phyloP scores from a whole-genome alignment of 2,113 vertebrate species.

The Ictalurus punctatus region DNA sequence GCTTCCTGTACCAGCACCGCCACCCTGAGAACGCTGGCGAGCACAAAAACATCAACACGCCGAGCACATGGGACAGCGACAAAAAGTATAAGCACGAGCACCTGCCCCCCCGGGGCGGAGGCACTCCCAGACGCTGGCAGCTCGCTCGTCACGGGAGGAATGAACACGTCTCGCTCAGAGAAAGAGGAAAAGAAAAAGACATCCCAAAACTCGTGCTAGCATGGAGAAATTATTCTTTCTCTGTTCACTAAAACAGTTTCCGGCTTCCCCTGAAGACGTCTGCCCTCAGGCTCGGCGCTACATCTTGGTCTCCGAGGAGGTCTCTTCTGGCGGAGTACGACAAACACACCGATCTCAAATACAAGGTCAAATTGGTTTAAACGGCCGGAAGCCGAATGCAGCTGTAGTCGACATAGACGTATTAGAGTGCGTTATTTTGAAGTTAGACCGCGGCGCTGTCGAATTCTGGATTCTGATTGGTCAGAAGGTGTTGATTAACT shows the following conservation, averaged over 20 bases:
- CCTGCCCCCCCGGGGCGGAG: neutral
- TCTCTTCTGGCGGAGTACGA: neutral
- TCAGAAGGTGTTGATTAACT: neutral
- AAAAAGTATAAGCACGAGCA: neutral
- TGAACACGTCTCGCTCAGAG: neutral
- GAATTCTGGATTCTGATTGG: neutral
- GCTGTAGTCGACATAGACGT: too few species aligned
- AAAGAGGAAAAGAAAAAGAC: neutral
- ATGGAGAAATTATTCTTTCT: neutral
- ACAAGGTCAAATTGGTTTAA: too few species aligned
- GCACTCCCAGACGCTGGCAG: neutral
- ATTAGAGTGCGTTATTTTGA: neutral
- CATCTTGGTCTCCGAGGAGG: neutral
- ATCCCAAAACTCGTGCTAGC: neutral
- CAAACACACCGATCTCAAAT: neutral
- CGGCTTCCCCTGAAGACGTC: neutral
- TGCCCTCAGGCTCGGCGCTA: neutral
- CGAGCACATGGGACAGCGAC: neutral
- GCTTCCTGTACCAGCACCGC: neutral
- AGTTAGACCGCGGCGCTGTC: neutral
- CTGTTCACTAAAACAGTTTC: neutral
- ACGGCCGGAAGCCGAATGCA: too few species aligned
- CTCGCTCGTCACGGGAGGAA: neutral
- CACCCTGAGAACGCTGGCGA: neutral
- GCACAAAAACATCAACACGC: neutral